phyloP scores from a whole-genome alignment of 2,888 invertebrate species.

The Hermaeophaga mercurialis region DNA sequence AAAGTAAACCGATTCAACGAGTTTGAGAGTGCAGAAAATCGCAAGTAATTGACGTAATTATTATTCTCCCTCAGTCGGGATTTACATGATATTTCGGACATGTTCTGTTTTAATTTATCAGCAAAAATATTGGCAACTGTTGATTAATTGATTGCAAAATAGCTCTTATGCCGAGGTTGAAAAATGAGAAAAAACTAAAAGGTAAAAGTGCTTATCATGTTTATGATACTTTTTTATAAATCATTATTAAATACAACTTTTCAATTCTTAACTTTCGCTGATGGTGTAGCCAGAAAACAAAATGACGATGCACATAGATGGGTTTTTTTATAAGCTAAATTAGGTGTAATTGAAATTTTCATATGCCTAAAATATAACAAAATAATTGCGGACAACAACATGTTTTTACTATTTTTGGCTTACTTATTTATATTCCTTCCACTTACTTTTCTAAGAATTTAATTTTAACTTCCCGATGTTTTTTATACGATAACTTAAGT shows the following conservation, averaged over 20 bases:
- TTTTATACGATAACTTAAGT: background rate
- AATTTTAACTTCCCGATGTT: background rate
- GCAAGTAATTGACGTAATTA: slow-evolving; percentile 31
- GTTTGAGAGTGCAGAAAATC: slow-evolving; percentile 26
- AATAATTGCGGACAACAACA: too few relatives aligned
- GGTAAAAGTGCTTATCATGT: background rate
- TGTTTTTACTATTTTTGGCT: too few relatives aligned
- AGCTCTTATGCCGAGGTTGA: slow-evolving; percentile 4
- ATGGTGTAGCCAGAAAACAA: too few relatives aligned
- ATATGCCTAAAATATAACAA: too few relatives aligned
- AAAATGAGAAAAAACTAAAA: slow-evolving; percentile 6
- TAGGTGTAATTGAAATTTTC: too few relatives aligned
- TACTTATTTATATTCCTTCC: too few relatives aligned
- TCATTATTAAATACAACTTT: too few relatives aligned
- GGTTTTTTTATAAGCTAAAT: too few relatives aligned
- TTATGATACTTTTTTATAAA: too few relatives aligned
- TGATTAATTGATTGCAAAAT: slow-evolving; percentile 22
- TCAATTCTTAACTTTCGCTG: too few relatives aligned
- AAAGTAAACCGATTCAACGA: slow-evolving; percentile 27
- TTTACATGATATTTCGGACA: slow-evolving; percentile 31
- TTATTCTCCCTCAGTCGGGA: slow-evolving; percentile 24
- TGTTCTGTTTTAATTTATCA: slow-evolving; percentile 15
- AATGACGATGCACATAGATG: too few relatives aligned
- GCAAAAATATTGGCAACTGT: slow-evolving; percentile 16
- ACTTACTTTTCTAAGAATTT: background rate